Evolutionary conservation across 2,888 invertebrate genomes (phyloP), one percentile per base, ranked within the genome.

Genomic region (Dromius quadrimaculatus): DNA sequence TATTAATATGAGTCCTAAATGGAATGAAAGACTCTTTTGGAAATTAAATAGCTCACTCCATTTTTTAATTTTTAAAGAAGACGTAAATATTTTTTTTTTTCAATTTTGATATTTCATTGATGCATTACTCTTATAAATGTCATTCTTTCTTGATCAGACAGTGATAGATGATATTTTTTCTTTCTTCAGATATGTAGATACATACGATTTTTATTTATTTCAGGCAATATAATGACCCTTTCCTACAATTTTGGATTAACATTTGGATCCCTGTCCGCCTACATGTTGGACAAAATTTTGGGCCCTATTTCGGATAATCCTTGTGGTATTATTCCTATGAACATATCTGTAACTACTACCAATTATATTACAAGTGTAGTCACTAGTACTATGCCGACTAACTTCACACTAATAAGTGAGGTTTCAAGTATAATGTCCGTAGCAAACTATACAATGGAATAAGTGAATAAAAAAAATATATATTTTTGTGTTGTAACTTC

Each of bases 171-270:
- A n/a, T n/a, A n/a, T n/a, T n/a, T n/a, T n/a, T n/a, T n/a, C n/a
- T n/a, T n/a, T n/a, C n/a, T n/a, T n/a, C n/a, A n/a, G n/a, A n/a
- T n/a, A n/a, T n/a, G n/a, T n/a, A n/a, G n/a, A n/a, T n/a, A n/a
- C n/a, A n/a, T n/a, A n/a, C n/a, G n/a, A n/a, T 28, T 28, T 28
- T 28, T 23, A 63, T 54, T 57, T 50, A 62, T 82, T 81, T 38
- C 84, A 92, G 93, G 93, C 54, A 96, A 96, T 80, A 93, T 96
- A 82, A 96, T 96, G 95, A 96, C 95, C 0, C 81, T 96, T 1
- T 93, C 94, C 0, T 96, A 96, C 83, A 95, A 93, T 81, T 88
- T 94, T 36, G 96, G 95, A 0, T 84, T 96, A 59, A 91, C 94
- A 0, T 88, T 91, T 0, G 96, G 96, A 1, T 92, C 95, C 0